A percentile compares a stretch with the other conserved stretches of the same genome.
phyloP scores from a whole-genome alignment of 2,797 vertebrate genomes.

The Lophius americanus region DNA sequence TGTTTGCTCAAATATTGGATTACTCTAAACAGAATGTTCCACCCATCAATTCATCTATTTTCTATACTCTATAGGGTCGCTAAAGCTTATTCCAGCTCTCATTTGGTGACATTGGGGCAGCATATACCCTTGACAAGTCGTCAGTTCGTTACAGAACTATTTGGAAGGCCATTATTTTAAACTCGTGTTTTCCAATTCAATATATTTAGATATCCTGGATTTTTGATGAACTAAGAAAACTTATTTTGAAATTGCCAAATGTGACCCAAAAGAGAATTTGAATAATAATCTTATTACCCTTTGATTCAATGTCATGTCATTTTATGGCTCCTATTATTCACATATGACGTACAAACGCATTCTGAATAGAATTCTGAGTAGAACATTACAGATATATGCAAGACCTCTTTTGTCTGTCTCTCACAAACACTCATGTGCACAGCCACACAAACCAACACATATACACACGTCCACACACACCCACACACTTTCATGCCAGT shows the following conservation, averaged over 20 bases:
- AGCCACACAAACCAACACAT: no score
- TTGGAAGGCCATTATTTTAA: no score
- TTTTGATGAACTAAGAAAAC: not conserved
- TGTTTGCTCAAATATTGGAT: no score
- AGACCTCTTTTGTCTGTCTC: no score
- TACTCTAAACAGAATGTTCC: no score
- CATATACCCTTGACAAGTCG: no score
- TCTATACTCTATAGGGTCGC: no score
- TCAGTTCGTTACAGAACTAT: no score
- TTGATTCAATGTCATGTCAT: not conserved
- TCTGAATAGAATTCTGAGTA: conserved; percentile 4
- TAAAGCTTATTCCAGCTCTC: no score
- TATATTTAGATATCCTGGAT: not conserved
- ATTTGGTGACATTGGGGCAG: no score
- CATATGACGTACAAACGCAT: not conserved
- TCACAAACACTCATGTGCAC: conserved; percentile 1
- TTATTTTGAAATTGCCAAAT: conserved; percentile 11
- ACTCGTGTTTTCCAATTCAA: not conserved
- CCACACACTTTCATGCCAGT: conserved; percentile 36
- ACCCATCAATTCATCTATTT: no score
- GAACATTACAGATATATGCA: not conserved
- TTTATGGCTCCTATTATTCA: not conserved
- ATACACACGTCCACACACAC: conserved; percentile 30
- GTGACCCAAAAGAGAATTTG: conserved; percentile 3
- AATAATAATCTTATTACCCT: not conserved